These are phyloP conservation scores for Telmatherina bonti DNA, from an alignment of 2,797 vertebrate genomes.

Conservation along the genomic window DNA sequence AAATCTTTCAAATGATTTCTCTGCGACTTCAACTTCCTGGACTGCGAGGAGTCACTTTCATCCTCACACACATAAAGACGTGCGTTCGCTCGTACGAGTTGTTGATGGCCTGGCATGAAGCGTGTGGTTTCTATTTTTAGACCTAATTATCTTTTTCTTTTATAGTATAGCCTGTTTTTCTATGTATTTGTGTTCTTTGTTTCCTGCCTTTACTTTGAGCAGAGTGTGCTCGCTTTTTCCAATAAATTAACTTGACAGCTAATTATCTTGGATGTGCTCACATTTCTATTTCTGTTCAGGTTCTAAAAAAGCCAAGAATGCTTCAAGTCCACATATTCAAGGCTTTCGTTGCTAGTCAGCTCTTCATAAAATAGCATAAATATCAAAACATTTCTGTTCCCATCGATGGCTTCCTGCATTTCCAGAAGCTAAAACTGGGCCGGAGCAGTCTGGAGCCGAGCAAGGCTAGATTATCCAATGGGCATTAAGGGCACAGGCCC, in stretches of 20 bases:
- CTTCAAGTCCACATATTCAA: background rate
- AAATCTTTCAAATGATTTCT: conserved; percentile 11
- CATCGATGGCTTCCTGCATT: no score
- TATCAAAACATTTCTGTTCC: no score
- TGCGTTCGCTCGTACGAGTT: conserved; percentile 20
- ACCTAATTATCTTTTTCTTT: conserved; percentile 43
- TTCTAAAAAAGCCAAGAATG: background rate
- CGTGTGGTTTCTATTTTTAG: conserved; percentile 51
- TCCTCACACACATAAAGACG: conserved; percentile 10
- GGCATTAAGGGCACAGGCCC: no score
- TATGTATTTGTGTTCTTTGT: conserved; percentile 15
- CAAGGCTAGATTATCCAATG: no score
- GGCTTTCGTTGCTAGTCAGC: background rate
- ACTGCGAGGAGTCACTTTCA: conserved; percentile 1
- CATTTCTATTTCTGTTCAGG: conserved; percentile 23
- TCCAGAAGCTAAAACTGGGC: no score
- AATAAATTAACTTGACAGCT: conserved; percentile 32
- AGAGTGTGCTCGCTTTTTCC: conserved; percentile 6
- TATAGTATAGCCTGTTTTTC: conserved; percentile 22
- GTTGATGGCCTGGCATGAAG: conserved; percentile 43
- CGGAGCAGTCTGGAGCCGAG: no score
- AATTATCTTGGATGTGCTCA: conserved; percentile 19
- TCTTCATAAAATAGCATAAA: no score
- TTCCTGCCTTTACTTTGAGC: conserved; percentile 25
- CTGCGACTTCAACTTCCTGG: conserved; percentile 10